Evolutionary conservation across 1,140 invertebrate genomes (phyloP), one percentile per base, ranked within the genome.

Genomic region (Drosophila eugracilis): DNA sequence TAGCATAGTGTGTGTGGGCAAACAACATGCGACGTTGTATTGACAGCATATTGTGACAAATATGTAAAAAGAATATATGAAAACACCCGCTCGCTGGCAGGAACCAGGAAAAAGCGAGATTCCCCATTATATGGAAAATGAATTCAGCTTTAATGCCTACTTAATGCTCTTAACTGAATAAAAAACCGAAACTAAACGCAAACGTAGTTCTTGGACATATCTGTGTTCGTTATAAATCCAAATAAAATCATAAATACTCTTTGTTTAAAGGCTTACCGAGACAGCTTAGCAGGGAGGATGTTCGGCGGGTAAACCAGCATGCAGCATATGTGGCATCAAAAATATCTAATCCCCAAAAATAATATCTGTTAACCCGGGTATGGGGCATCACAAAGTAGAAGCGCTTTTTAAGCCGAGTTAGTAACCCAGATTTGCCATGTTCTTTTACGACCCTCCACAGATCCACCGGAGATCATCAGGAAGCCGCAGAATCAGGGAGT

Each of bases 391-490:
- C n/a, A n/a, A n/a, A n/a, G n/a, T 37, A 15, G 34, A 37, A 21
- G 39, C 19, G 15, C 10, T 1, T 42, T 62, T 15, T 52, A 28
- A 30, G 47, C 15, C 19, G 22, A 14, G 42, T 57, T 48, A 57
- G 45, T 89, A 65, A 90, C 32, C 36, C 5, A 45, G 3, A 42
- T 47, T 28, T 70, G 63, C 45, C 17, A 17, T 53, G 70, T 78
- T 86, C 83, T 88, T 92, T 92, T 92, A 91, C 91, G 12, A 66
- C 63, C 47, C 34, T 86, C 73, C 77, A 71, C 94, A 98, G 97
- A 97, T 95, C 97, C 97, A 45, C 97, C 97, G 65, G 95, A 97
- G 93, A 97, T 98, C 89, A 95, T 96, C 77, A 95, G 95, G 84
- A 95, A 95, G 84, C 97, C 97, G 7, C 94, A 95, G 63, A 96